phyloP scores from a whole-genome alignment of 2,888 invertebrate genomes.

The Pyralis farinalis region DNA sequence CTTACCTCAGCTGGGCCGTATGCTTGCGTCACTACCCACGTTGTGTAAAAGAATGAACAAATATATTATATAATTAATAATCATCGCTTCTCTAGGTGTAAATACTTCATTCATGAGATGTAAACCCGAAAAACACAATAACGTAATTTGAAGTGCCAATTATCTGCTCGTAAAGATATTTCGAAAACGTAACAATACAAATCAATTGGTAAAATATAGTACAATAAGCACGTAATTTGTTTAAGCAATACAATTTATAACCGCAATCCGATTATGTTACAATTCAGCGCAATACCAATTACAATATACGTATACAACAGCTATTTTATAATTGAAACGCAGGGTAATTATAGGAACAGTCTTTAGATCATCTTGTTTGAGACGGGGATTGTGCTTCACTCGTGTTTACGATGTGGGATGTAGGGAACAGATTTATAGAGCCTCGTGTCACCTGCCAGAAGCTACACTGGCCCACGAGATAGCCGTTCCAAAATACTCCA shows the following conservation, averaged over 20 bases:
- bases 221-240: constrained; percentile 4
- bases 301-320: constrained; percentile 26
- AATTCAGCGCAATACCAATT: constrained; percentile 19
- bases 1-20: no score
- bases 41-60: no score
- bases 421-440: constrained; percentile 61
- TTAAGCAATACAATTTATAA: constrained; percentile 7
- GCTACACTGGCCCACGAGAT: constrained; percentile 41
- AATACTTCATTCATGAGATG: no score
- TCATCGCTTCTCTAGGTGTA: no score
- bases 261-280: constrained; percentile 18
- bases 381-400: constrained; percentile 47
- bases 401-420: constrained; percentile 52
- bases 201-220: neutral
- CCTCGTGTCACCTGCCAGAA: constrained; percentile 67
- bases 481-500: constrained; percentile 29
- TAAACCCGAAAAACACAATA: no score
- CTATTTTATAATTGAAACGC: constrained; percentile 41
- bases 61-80: no score
- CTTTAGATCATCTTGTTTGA: constrained; percentile 56
- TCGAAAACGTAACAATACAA: neutral
- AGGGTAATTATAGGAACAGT: constrained; percentile 51
- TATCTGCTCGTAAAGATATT: no score
- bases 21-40: no score
- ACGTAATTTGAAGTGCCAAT: no score